Base-by-base conservation (phyloP, 2,797 vertebrate species). In the Hyperoplus lanceolatus region DNA sequence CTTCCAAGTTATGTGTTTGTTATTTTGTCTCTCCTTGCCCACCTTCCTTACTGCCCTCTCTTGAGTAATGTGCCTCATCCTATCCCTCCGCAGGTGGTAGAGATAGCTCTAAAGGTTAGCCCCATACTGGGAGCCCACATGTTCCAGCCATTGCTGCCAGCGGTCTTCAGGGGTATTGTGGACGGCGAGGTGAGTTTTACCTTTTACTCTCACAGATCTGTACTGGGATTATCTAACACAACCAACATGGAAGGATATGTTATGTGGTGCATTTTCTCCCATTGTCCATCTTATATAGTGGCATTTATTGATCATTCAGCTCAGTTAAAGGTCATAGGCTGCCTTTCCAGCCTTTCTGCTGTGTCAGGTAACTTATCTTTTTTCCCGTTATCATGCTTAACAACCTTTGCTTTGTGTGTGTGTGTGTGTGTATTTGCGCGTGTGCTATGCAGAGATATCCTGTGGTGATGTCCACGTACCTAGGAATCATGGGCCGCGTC, bases 391-490 rank as follows among this genome's bases (percentile, higher is more conserved):
- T 76, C 18, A 64, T 65, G 43, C 38, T 72, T 75, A 75, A 71
- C 82, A 51, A 65, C 48, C 60, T 70, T 60, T 54, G 61, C 42
- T 21, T 50, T 36, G 46, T 57, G 43, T 61, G 9, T 79, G 39
- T 75, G 49, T 87, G 63, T 90, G 48, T 83, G 54, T 78, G 51
- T 75, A 18, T 81, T 51, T 61, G 9, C 75, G 39, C 72, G 49
- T 87, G 63, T 90, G 48, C 83, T 85, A 6, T 70, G 39, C 89
- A 95, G 98, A 95, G 96, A 73, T 99, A 99, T 79, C 98, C 98
- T 0, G 97, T 99, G 70, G 96, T 98, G 77, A 99, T 99, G 98
- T 98, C 98, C 64, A 96, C 97, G 9, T 98, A 99, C 80, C 93
- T 99, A 0, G 98, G 97, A 45, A 96, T 99, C 59, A 95, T 97